Evolutionary conservation across 1,140 invertebrate species (phyloP), one percentile per base, ranked within the genome.

Genomic region (Antheraea pernyi): DNA sequence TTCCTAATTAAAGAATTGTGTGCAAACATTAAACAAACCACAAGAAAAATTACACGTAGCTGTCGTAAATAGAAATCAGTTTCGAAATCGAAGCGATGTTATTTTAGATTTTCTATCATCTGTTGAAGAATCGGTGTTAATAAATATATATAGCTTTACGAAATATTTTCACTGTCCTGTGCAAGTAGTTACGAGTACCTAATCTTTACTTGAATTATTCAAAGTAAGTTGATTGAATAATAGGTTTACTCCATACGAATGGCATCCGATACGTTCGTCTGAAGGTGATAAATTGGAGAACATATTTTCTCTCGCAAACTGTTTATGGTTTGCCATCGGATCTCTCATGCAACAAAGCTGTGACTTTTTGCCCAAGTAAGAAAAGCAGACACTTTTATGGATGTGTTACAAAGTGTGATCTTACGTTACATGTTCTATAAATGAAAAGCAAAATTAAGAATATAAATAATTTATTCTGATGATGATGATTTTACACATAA

Each of bases 301-400:
- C 90, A 97, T 98, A 88, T 98, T 99, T 91, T 98, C 97, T 61
- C 93, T 98, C 53, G 94, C 97, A 80, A 99, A 99, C 93, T 98
- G 97, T 91, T 95, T 99, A 92, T 99, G 98, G 98, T 99, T 99
- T 93, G 97, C 97, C 65, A 97, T 99, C 82, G 98, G 97, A 72
- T 98, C 97, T 16, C 94, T 98, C 73, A 98, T 98, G 97, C 97
- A 97, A 88, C 97, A 98, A 93, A 97, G 97, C 80, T 97, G 96
- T 93, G 97, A 98, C 91, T 97, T 98, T 92, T 92, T 97, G 85
- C 97, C 97, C 88, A 97, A 97, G 97, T 97, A 96, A 96, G 95
- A 92, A 67, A n/a, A 46, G n/a, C n/a, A 10, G 36, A 6, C 36
- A 7, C 7, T 9, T 2, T 46, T 19, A n/a, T 18, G n/a, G 9